Evolutionary conservation across 2,113 vertebrate species (phyloP).

Genomic region (Mixornis gularis): DNA sequence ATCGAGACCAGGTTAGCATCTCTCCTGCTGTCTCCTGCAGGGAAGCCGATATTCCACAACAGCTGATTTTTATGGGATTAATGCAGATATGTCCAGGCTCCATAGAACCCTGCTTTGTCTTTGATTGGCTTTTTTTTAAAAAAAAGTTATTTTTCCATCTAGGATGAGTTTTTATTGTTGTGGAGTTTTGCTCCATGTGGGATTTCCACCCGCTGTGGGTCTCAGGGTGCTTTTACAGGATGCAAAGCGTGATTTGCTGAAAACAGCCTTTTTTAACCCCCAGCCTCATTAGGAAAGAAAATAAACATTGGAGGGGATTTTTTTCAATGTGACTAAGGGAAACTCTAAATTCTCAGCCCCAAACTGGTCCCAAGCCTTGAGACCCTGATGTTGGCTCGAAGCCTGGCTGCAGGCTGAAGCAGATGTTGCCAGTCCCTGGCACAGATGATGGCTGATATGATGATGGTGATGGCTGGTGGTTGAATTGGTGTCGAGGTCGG

Average conservation of each 20-base stretch:
- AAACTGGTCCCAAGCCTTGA: neutral
- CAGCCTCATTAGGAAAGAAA: neutral
- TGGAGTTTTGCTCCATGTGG: neutral
- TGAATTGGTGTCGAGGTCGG: neutral
- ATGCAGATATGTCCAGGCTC: neutral
- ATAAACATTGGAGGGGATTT: neutral
- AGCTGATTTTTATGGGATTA: neutral
- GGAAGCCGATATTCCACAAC: neutral
- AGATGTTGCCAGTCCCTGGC: neutral
- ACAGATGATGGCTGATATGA: neutral
- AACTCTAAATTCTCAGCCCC: neutral
- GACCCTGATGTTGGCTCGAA: fast-evolving
- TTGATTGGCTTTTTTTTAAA: neutral
- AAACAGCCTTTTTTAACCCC: neutral
- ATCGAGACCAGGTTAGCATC: neutral
- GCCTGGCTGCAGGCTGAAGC: neutral
- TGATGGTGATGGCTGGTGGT: neutral
- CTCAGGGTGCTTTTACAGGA: neutral
- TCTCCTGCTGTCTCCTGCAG: neutral
- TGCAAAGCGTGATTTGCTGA: neutral
- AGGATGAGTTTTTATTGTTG: neutral
- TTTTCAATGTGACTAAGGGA: neutral
- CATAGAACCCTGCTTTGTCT: neutral
- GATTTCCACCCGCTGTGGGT: fast-evolving
- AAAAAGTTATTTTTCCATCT: neutral